Conservation (phyloP, 2,113 vertebrate genomes). For the Oophaga pumilio region DNA sequence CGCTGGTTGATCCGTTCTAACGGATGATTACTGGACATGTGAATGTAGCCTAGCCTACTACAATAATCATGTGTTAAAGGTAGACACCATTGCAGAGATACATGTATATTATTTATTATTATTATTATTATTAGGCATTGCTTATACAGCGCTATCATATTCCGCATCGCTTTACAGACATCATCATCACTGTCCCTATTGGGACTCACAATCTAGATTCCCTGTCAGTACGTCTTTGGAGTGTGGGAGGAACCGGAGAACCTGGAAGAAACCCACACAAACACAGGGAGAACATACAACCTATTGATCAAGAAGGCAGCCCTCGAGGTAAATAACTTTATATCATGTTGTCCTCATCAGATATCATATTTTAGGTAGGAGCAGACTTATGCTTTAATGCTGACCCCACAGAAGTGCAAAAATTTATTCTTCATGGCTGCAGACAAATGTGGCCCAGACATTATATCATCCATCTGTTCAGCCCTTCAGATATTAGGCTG, state of each 20-base stretch:
- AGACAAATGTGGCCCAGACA: background rate
- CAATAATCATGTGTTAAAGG: background rate
- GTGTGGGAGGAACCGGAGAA: too few species aligned
- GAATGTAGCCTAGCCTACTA: background rate
- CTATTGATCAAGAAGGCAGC: background rate
- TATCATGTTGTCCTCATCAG: background rate
- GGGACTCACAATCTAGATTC: too few species aligned
- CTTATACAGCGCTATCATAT: too few species aligned
- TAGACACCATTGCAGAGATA: background rate
- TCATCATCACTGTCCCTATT: too few species aligned
- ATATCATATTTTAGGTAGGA: background rate
- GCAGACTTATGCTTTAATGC: background rate
- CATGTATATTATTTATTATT: background rate
- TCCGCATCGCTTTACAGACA: too few species aligned
- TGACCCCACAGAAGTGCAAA: background rate
- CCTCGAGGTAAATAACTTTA: background rate
- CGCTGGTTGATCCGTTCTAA: too few species aligned
- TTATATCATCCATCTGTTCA: background rate
- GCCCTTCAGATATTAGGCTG: background rate
- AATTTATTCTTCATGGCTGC: background rate
- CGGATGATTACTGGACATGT: too few species aligned
- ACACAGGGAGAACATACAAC: too few species aligned
- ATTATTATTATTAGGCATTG: too few species aligned
- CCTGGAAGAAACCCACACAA: too few species aligned
- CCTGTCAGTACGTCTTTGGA: too few species aligned